phyloP scores from a whole-genome alignment of 2,888 invertebrate genomes.

The Mythimna pallens region DNA sequence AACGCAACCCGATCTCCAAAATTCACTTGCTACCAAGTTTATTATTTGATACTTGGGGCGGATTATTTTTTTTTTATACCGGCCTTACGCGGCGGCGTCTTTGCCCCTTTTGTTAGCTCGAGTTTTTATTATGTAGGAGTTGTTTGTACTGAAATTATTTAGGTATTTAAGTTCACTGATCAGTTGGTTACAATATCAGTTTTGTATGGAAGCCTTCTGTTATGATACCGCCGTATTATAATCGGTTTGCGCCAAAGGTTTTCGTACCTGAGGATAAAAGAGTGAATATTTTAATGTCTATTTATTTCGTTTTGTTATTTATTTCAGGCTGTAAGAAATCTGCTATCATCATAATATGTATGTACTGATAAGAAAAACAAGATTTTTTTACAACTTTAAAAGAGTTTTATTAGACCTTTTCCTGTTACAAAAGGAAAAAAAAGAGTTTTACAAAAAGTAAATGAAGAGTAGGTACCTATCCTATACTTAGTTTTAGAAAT shows the following conservation, averaged over 20 bases:
- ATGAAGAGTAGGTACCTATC: no score
- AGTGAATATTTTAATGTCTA: background rate
- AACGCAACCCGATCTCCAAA: constrained; percentile 88
- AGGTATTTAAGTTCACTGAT: constrained; percentile 74
- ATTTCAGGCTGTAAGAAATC: background rate
- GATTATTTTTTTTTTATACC: constrained; percentile 83
- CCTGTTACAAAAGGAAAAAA: no score
- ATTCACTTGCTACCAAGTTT: constrained; percentile 91
- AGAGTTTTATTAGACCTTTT: no score
- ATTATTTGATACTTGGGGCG: constrained; percentile 89
- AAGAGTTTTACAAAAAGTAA: no score
- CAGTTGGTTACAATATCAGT: constrained; percentile 47
- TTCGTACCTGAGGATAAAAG: constrained; percentile 13
- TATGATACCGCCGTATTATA: constrained; percentile 45
- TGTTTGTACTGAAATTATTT: constrained; percentile 76
- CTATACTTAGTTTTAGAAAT: no score
- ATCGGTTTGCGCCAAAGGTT: constrained; percentile 21
- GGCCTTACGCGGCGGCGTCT: constrained; percentile 83
- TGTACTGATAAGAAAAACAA: no score
- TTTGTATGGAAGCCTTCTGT: constrained; percentile 31
- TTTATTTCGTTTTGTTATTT: background rate
- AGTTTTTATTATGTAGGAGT: constrained; percentile 78
- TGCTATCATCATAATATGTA: no score
- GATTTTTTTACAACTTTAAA: no score
- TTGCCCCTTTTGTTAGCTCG: constrained; percentile 80